These are phyloP conservation scores for Muntiacus reevesi DNA, from an alignment of 2,113 vertebrate genomes.

Conservation along the genomic window DNA sequence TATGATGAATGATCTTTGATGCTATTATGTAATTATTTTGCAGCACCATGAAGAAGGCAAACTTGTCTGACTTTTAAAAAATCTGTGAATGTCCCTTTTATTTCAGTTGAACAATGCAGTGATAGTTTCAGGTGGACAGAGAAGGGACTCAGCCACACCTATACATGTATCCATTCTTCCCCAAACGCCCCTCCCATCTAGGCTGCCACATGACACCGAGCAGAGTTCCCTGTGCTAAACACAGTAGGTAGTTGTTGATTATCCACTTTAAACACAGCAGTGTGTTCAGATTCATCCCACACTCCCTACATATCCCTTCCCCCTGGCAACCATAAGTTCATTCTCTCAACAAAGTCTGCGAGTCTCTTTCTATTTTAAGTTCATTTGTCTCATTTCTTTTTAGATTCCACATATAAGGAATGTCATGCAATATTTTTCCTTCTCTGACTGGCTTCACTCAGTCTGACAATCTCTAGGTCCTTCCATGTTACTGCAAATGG, in stretches of 20 bases:
- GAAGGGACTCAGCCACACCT: neutral
- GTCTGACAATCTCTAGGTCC: neutral
- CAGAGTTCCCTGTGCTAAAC: neutral
- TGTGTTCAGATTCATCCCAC: neutral
- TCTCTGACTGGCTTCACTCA: neutral
- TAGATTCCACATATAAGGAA: neutral
- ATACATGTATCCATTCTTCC: neutral
- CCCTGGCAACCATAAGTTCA: neutral
- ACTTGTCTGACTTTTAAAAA: neutral
- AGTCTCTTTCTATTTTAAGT: neutral
- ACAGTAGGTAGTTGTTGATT: neutral
- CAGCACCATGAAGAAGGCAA: neutral
- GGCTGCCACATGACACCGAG: neutral
- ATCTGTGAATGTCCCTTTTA: neutral
- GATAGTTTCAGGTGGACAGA: neutral
- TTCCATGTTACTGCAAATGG: neutral
- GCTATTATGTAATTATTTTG: neutral
- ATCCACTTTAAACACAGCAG: neutral
- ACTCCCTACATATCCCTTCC: neutral
- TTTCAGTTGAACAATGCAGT: neutral
- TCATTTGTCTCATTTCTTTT: neutral
- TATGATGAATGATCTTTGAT: neutral
- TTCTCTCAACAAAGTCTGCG: neutral
- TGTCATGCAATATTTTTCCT: neutral
- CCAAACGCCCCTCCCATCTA: neutral